Percentiles rank a stretch among this genome's conserved stretches.
phyloP scores from a whole-genome alignment of 2,797 vertebrate genomes.

The Crocodylus rhombifer region DNA sequence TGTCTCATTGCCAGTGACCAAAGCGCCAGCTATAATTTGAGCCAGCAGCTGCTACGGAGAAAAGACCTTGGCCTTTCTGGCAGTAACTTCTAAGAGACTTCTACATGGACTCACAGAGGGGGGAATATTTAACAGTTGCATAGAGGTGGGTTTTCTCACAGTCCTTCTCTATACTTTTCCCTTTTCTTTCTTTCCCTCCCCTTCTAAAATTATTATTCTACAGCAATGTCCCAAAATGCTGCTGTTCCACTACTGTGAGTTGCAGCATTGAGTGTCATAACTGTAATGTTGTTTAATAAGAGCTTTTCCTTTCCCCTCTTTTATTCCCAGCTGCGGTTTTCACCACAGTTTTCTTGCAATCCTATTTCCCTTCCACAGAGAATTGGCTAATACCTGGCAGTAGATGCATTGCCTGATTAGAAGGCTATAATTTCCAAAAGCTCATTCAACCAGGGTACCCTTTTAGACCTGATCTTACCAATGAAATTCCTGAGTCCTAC shows the following conservation, averaged over 20 bases:
- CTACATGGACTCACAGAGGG: neutral
- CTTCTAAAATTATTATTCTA: neutral
- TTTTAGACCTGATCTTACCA: neutral
- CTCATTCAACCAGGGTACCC: neutral
- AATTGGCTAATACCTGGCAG: neutral
- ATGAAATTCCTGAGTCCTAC: neutral
- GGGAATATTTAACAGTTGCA: constrained; percentile 29
- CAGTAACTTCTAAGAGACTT: constrained; percentile 35
- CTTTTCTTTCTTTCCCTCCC: neutral
- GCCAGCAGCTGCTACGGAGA: neutral
- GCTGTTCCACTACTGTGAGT: neutral
- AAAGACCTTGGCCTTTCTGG: constrained; percentile 36
- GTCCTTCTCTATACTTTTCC: neutral
- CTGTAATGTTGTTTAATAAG: too few relatives aligned
- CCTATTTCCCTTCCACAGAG: neutral
- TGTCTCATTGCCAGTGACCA: constrained; percentile 58
- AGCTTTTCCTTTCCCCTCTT: neutral
- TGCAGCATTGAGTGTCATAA: too few relatives aligned
- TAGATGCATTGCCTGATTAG: neutral
- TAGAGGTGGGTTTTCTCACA: neutral
- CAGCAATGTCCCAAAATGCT: neutral
- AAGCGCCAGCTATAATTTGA: constrained; percentile 54
- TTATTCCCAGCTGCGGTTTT: neutral
- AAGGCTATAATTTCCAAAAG: neutral
- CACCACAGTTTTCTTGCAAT: neutral